Conservation (phyloP, 2,797 vertebrate species). For the Gallinago nigripennis region DNA sequence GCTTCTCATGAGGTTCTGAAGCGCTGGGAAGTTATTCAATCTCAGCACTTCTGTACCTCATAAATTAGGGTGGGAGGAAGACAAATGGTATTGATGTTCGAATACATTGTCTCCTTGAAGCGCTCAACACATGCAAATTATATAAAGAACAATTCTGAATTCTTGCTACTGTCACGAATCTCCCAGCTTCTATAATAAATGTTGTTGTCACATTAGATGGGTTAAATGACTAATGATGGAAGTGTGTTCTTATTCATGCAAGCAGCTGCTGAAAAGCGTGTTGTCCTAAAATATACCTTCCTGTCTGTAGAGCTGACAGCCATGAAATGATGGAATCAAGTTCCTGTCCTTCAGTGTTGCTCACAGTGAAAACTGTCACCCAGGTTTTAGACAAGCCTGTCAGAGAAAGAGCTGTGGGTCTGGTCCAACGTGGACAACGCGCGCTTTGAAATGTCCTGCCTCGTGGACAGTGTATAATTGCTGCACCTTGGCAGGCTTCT, state of each 20-base stretch:
- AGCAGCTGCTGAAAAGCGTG: conserved; percentile 70
- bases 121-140: conserved; percentile 12
- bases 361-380: conserved; percentile 72
- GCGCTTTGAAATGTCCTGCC: neutral
- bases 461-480: conserved; percentile 17
- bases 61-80: neutral
- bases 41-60: neutral
- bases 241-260: conserved; percentile 68
- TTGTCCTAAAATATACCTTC: conserved; percentile 80
- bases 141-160: conserved; percentile 45
- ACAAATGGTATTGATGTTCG: neutral
- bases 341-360: conserved; percentile 72
- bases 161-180: conserved; percentile 41
- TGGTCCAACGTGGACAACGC: conserved; percentile 2
- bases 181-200: conserved; percentile 56
- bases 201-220: conserved; percentile 67
- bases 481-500: neutral
- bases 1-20: neutral
- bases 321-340: conserved; percentile 76
- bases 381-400: conserved; percentile 63
- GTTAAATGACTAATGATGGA: conserved; percentile 70
- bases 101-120: conserved; percentile 36
- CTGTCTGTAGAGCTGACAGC: conserved; percentile 72
- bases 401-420: conserved; percentile 27
- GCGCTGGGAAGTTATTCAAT: neutral